phyloP scores from a whole-genome alignment of 2,888 invertebrate species.

The Acleris holmiana region DNA sequence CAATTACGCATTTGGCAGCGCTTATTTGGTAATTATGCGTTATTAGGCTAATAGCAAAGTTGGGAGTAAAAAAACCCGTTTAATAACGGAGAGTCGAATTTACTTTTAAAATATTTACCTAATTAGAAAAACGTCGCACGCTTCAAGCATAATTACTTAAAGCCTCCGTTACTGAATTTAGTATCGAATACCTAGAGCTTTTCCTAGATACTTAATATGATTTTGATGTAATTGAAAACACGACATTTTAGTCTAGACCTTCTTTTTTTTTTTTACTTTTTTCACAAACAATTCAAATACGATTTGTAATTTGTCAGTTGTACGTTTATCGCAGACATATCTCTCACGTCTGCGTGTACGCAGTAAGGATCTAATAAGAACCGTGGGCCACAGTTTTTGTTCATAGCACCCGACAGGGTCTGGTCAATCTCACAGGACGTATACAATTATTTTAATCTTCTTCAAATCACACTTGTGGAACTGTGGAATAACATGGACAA shows the following conservation, averaged over 20 bases:
- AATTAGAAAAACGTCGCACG: constrained; percentile 1
- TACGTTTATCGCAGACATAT: constrained; percentile 49
- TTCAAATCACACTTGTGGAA: constrained; percentile 70
- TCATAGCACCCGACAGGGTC: constrained; percentile 61
- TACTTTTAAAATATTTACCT: constrained; percentile 9
- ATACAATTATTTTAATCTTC: constrained; percentile 83
- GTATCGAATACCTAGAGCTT: no score
- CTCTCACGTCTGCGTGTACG: constrained; percentile 53
- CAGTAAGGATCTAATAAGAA: constrained; percentile 59
- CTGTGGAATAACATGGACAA: constrained; percentile 55
- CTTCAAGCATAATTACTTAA: constrained; percentile 3
- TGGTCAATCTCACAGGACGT: constrained; percentile 74
- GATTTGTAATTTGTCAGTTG: constrained; percentile 36
- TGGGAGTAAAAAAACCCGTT: constrained; percentile 17
- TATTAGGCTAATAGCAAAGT: constrained; percentile 25
- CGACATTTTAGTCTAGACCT: no score
- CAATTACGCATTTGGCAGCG: constrained; percentile 34
- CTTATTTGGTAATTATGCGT: constrained; percentile 26
- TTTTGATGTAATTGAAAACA: no score
- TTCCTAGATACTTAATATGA: no score
- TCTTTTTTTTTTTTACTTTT: not conserved
- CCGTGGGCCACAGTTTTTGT: constrained; percentile 65
- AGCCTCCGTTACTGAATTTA: not conserved
- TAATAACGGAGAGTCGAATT: constrained; percentile 10
- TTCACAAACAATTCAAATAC: constrained; percentile 13